Percentiles rank a stretch among this genome's conserved stretches.
These are phyloP conservation scores for Rhingia campestris DNA, from an alignment of 2,888 invertebrate species.

Conservation along the genomic window DNA sequence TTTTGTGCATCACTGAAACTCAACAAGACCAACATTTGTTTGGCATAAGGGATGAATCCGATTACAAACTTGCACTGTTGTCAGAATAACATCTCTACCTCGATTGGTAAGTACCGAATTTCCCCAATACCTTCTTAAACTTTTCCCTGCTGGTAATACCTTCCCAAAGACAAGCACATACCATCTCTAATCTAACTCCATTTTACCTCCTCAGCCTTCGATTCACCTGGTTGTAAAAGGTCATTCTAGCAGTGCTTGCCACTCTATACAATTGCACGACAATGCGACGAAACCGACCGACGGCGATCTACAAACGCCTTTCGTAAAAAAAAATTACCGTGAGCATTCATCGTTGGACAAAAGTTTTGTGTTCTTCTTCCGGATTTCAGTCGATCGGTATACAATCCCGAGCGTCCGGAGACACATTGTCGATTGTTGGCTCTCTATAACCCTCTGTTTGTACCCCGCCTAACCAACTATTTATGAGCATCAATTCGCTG, in stretches of 20 bases:
- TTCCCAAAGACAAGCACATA: not conserved
- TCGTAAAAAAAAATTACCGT: conserved; percentile 41
- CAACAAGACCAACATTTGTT: too few relatives aligned
- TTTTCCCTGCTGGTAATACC: conserved; percentile 15
- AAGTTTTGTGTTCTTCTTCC: conserved; percentile 61
- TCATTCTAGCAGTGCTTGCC: conserved; percentile 19
- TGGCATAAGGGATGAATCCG: too few relatives aligned
- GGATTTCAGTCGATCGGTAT: conserved; percentile 51
- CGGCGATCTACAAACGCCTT: conserved; percentile 49
- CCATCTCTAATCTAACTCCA: conserved; percentile 28
- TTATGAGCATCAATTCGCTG: conserved; percentile 56
- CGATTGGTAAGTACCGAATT: not conserved
- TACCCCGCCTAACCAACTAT: conserved; percentile 54
- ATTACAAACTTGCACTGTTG: not conserved
- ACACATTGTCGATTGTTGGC: conserved; percentile 59
- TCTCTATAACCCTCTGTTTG: conserved; percentile 15
- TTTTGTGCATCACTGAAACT: too few relatives aligned
- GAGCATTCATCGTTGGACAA: conserved; percentile 56
- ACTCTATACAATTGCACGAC: conserved; percentile 56
- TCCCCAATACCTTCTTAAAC: not conserved
- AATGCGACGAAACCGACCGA: conserved; percentile 43
- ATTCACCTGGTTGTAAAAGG: conserved; percentile 37
- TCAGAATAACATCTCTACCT: not conserved
- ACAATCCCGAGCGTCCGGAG: not conserved
- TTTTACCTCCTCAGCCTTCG: conserved; percentile 18